Percentiles rank a stretch among this genome's conserved stretches.
Conservation (phyloP, 2,113 vertebrate genomes). For the Myiozetetes cayanensis region DNA sequence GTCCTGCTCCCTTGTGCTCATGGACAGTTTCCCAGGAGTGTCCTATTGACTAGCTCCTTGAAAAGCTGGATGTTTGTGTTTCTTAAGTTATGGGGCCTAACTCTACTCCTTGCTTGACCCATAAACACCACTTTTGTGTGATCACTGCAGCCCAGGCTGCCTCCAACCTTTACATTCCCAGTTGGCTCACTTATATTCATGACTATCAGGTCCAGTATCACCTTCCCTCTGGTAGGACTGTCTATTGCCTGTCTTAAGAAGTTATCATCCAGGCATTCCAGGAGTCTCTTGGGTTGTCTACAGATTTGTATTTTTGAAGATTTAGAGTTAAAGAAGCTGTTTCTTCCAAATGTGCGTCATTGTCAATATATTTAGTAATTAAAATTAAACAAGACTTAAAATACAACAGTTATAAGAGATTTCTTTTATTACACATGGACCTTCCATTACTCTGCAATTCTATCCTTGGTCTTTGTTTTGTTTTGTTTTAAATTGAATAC, state of each 20-base stretch:
- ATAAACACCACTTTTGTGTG: accelerated
- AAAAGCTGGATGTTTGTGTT: not conserved
- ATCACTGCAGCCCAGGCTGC: not conserved
- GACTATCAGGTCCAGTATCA: not conserved
- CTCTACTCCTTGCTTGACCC: not conserved
- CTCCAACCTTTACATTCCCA: accelerated
- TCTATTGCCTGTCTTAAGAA: not conserved
- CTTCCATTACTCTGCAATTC: not conserved
- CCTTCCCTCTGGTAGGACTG: not conserved
- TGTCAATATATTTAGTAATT: not conserved
- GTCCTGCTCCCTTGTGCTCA: not conserved
- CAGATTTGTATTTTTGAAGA: not conserved
- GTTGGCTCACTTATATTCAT: accelerated
- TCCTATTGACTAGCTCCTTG: not conserved
- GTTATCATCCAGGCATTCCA: not conserved
- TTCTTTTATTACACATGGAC: not conserved
- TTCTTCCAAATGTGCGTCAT: not conserved
- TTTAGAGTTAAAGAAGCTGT: not conserved
- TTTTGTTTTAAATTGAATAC: constrained; percentile 25
- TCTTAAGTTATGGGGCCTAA: not conserved
- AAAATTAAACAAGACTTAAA: not conserved
- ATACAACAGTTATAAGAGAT: not conserved
- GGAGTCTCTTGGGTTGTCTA: not conserved
- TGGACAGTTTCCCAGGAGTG: not conserved
- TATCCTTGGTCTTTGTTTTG: not conserved